These are phyloP conservation scores for Cryptosula pallasiana DNA, from an alignment of 2,888 invertebrate species.

Conservation along the genomic window DNA sequence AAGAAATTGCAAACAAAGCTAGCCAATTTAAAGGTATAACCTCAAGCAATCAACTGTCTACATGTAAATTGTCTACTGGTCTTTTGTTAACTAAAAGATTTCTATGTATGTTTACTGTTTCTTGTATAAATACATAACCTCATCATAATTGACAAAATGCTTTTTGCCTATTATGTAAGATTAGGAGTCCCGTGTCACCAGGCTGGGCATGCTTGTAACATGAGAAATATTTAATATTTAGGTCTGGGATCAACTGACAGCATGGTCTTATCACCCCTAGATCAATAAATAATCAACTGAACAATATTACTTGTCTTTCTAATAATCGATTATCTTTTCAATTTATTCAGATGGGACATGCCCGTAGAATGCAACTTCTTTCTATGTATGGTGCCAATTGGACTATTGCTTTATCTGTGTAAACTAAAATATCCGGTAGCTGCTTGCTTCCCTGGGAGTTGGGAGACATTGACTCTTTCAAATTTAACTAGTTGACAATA, in stretches of 20 bases:
- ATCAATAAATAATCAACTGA: not conserved
- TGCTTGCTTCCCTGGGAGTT: too few species aligned
- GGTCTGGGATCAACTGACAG: not conserved
- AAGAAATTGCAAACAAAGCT: not conserved
- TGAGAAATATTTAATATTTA: not conserved
- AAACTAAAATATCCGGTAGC: too few species aligned
- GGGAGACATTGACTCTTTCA: too few species aligned
- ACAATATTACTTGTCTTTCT: not conserved
- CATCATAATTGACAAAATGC: not conserved
- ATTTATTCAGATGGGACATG: not conserved
- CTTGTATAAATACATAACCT: not conserved
- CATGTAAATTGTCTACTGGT: not conserved
- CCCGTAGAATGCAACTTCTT: too few species aligned
- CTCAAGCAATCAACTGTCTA: not conserved
- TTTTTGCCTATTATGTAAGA: not conserved
- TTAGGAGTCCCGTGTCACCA: not conserved
- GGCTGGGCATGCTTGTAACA: not conserved
- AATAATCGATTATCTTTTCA: constrained; percentile 22
- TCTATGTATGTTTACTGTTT: not conserved
- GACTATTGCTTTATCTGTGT: too few species aligned
- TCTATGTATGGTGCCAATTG: too few species aligned
- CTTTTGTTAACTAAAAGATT: not conserved
- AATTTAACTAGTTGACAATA: too few species aligned
- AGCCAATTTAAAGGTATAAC: not conserved
- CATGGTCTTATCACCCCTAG: not conserved